phyloP scores from a whole-genome alignment of 2,888 invertebrate genomes.

The Heliconius charithonia region DNA sequence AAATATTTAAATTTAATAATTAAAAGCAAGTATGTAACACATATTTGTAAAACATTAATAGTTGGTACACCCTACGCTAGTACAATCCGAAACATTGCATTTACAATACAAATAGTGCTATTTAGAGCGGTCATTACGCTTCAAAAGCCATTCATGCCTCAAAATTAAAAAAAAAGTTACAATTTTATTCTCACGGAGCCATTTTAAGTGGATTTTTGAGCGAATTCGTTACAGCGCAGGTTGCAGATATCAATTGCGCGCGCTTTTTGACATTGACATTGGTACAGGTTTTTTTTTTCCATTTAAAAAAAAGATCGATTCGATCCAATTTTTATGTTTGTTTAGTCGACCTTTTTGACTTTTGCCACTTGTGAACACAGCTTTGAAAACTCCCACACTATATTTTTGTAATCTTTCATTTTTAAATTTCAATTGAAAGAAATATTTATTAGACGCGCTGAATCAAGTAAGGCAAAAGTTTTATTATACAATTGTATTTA shows the following conservation, averaged over 20 bases:
- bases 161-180: conserved; percentile 54
- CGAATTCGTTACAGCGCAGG: conserved; percentile 67
- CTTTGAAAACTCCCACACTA: conserved; percentile 70
- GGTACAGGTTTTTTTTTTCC: conserved; percentile 48
- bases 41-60: not conserved
- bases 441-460: not conserved
- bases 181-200: conserved; percentile 67
- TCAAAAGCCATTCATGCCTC: conserved; percentile 72
- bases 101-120: conserved; percentile 76
- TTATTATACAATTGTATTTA: not conserved
- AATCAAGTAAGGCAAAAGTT: not conserved
- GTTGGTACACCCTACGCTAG: conserved; percentile 40
- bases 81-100: conserved; percentile 56
- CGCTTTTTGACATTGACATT: conserved; percentile 52
- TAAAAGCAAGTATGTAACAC: not conserved
- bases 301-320: conserved; percentile 73
- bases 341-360: conserved; percentile 61
- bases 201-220: conserved; percentile 56
- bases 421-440: not conserved
- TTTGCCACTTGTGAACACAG: conserved; percentile 56
- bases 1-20: not conserved
- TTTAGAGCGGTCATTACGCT: conserved; percentile 74
- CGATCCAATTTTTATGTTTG: conserved; percentile 74
- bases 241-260: conserved; percentile 52
- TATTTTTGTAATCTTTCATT: conserved; percentile 31